Base-by-base conservation (phyloP, 2,888 invertebrate species). In the Xylota sylvarum region DNA sequence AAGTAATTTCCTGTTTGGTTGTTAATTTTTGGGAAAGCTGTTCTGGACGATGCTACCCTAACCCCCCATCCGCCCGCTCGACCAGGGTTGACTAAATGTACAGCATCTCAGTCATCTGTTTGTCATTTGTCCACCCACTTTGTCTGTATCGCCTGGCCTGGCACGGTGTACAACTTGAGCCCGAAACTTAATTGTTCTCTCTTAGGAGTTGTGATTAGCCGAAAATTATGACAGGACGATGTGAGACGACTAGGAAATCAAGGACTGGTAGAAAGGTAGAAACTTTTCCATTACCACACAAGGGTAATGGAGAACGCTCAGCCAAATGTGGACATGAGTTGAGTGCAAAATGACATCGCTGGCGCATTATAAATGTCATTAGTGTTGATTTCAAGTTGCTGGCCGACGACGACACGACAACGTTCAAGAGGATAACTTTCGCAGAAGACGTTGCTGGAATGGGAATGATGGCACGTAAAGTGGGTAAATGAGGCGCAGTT, bases 1-100 rank as follows among this genome's bases (percentile, higher is more conserved):
- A 86, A 86, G 85, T 72, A 81, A 86, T 86, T 81, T 86, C 72
- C 82, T 77, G 67, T 82, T 82, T 19, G 56, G 82, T 60, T 86
- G 81, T 72, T 86, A 72, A 77, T 85, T 76, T 85, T 70, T 23
- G 64, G 64, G 17, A 19, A 40, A 70, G 43, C 67, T 67, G 62
- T 43, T 55, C 32, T 50, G 69, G 73, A 55, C 78, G 67, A 72
- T 32, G 58, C 14, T 50, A 48, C 14, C n/a, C 7, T 19, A 2
- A 2, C n/a, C n/a, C n/a, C n/a, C n/a, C 35, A 5, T 35, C 35
- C 5, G 35, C 35, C 35, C 35, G 4, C 35, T 9, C 6, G n/a
- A n/a, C n/a, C n/a, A n/a, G n/a, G n/a, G n/a, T 23, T 23, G 23
- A 23, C 10, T 12, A 1, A 10, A 10, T 55, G 5, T 27, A 32